phyloP scores from a whole-genome alignment of 2,888 invertebrate species.

The Drosophila neutralis region DNA sequence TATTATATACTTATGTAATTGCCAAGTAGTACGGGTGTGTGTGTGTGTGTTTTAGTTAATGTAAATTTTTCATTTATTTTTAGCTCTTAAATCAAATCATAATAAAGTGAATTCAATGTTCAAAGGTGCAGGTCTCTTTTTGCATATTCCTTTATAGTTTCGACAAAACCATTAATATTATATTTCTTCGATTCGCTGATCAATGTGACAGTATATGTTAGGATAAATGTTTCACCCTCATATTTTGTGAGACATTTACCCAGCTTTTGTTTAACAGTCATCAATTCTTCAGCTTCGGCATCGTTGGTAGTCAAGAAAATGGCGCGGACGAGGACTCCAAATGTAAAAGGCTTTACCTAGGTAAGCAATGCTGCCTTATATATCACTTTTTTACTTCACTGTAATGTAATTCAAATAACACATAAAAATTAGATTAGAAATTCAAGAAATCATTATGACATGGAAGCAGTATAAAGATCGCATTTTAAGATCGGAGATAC shows the following conservation, averaged over 20 bases:
- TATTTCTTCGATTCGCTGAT: background rate
- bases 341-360: constrained; percentile 53
- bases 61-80: constrained; percentile 67
- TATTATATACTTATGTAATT: constrained; percentile 52
- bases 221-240: background rate
- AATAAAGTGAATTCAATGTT: constrained; percentile 77
- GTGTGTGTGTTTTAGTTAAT: constrained; percentile 62
- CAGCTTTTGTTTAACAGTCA: fast-evolving
- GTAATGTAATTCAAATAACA: background rate
- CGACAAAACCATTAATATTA: background rate
- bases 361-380: constrained; percentile 42
- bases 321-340: constrained; percentile 45
- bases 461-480: background rate
- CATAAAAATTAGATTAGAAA: background rate
- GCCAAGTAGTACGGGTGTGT: constrained; percentile 56
- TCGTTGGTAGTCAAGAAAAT: constrained; percentile 42
- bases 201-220: constrained; percentile 9
- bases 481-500: background rate
- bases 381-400: background rate
- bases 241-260: background rate
- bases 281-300: background rate
- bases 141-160: background rate
- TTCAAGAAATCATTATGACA: background rate
- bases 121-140: constrained; percentile 25
- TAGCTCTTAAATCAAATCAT: constrained; percentile 59